phyloP scores from a whole-genome alignment of 2,797 vertebrate genomes.

The Kryptopterus vitreolus region DNA sequence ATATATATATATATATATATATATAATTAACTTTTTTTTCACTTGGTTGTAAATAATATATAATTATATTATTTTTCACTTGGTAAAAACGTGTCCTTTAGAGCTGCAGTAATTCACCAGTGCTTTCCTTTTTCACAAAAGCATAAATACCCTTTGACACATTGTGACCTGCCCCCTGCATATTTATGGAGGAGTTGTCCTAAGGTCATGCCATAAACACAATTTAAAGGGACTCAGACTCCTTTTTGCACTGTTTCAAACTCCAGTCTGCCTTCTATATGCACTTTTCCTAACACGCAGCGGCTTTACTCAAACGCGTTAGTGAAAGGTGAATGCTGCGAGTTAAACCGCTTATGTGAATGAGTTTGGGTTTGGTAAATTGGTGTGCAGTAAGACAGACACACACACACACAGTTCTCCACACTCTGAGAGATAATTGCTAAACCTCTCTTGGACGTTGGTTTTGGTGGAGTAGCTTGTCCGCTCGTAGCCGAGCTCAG shows the following conservation, averaged over 20 bases:
- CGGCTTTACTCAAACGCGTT: background rate
- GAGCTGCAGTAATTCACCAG: background rate
- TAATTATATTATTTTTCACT: background rate
- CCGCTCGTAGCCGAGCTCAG: slow-evolving; percentile 64
- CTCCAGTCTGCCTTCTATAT: background rate
- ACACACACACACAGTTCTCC: slow-evolving; percentile 17
- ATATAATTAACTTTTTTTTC: no score
- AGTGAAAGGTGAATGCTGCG: background rate
- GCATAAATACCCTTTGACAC: background rate
- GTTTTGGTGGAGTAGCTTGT: slow-evolving; percentile 59
- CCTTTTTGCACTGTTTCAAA: background rate
- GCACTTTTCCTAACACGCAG: background rate
- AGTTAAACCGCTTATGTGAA: background rate
- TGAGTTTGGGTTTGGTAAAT: background rate
- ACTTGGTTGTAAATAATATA: no score
- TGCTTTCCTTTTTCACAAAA: background rate
- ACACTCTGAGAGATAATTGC: slow-evolving; percentile 67
- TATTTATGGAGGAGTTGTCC: background rate
- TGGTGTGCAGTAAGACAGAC: background rate
- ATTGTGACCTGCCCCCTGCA: background rate
- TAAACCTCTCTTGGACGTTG: slow-evolving; percentile 58
- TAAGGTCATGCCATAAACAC: background rate
- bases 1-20: no score
- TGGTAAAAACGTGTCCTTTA: background rate
- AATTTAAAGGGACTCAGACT: background rate